phyloP scores from a whole-genome alignment of 2,797 vertebrate species.

The Amblyraja radiata region DNA sequence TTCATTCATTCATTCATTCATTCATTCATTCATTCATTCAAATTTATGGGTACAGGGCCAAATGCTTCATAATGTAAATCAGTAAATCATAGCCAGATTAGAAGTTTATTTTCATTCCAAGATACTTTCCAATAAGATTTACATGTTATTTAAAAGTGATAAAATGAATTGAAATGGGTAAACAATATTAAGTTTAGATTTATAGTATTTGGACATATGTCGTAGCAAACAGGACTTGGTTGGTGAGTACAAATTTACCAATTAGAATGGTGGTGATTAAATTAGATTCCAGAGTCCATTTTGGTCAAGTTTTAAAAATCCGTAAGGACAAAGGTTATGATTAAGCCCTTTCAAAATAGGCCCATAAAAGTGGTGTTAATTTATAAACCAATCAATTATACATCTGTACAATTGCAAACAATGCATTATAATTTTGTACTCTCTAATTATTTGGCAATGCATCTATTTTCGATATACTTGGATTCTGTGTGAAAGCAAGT shows the following conservation, averaged over 20 bases:
- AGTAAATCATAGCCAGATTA: neutral
- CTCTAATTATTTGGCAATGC: neutral
- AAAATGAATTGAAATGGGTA: neutral
- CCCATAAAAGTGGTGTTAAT: neutral
- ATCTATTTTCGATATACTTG: conserved; percentile 11
- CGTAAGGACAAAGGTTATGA: neutral
- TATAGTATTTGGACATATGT: neutral
- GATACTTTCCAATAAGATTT: neutral
- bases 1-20: neutral
- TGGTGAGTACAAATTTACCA: neutral
- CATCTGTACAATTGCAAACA: neutral
- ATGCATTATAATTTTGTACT: neutral
- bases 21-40: neutral
- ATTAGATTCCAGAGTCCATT: neutral
- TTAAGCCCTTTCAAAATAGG: neutral
- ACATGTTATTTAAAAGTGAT: neutral
- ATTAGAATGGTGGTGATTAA: neutral
- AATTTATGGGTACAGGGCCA: neutral
- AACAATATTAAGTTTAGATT: neutral
- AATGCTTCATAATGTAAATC: neutral
- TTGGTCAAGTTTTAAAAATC: neutral
- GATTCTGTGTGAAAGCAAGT: neutral
- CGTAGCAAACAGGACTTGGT: neutral
- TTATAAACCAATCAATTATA: conserved; percentile 3
- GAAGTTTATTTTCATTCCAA: neutral